phyloP scores from a whole-genome alignment of 2,113 vertebrate species.

The Hystrix cristata region DNA sequence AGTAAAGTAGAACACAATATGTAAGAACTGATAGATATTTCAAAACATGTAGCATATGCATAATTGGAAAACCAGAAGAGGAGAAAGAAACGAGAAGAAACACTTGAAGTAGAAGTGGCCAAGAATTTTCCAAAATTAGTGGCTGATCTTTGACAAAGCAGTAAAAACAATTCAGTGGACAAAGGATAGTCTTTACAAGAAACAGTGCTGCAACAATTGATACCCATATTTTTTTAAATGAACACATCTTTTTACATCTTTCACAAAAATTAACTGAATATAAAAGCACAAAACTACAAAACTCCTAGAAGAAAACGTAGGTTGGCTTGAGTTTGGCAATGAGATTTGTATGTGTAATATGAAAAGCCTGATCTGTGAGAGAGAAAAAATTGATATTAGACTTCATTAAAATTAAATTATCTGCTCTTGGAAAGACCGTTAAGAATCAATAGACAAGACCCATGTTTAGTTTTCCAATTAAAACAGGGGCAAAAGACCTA shows the following conservation, averaged over 20 bases:
- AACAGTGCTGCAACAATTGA: background rate
- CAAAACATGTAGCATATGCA: background rate
- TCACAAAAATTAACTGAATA: background rate
- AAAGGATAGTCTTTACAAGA: background rate
- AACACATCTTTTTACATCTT: background rate
- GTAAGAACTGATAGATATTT: background rate
- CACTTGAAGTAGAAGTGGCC: background rate
- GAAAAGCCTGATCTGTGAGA: background rate
- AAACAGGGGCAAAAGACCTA: background rate
- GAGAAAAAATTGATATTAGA: background rate
- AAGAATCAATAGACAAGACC: conserved; percentile 1
- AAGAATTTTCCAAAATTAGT: background rate
- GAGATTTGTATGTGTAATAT: background rate
- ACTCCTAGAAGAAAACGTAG: background rate
- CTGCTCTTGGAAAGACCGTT: background rate
- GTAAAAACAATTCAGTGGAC: background rate
- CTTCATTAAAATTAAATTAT: background rate
- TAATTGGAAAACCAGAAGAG: background rate
- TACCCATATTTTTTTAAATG: background rate
- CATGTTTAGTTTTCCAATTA: background rate
- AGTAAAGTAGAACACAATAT: background rate
- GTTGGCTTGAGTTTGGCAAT: background rate
- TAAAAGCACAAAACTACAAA: background rate
- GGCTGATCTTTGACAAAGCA: background rate
- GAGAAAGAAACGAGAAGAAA: background rate